A percentile compares a stretch with the other conserved stretches of the same genome.
Evolutionary conservation across 2,797 vertebrate species (phyloP).

Genomic region (Coccyzus lansbergi): DNA sequence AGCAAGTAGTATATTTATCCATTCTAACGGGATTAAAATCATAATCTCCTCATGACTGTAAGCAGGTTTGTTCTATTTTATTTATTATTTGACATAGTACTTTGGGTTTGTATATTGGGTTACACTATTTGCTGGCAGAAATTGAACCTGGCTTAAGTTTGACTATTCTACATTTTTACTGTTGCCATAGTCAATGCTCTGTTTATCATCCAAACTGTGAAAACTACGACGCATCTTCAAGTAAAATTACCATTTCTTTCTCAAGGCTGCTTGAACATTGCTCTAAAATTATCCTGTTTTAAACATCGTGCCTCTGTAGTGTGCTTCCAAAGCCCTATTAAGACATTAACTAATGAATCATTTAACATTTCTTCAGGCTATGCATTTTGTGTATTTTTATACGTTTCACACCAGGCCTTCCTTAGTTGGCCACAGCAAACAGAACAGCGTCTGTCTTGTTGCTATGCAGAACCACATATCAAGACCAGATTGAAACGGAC

Average conservation of each 20-base stretch:
- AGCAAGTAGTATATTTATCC: conserved; percentile 49
- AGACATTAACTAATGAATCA: neutral
- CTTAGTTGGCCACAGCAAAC: neutral
- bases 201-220: neutral
- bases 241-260: neutral
- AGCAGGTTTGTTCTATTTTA: conserved; percentile 46
- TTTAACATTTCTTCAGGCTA: neutral
- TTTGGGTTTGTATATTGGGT: neutral
- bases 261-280: neutral
- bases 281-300: neutral
- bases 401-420: neutral
- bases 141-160: neutral
- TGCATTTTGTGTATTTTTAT: neutral
- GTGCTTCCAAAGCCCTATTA: neutral
- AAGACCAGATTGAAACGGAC: neutral
- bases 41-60: conserved; percentile 53
- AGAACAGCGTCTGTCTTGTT: neutral
- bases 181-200: neutral
- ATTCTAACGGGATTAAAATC: conserved; percentile 48
- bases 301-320: neutral
- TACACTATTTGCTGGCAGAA: neutral
- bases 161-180: neutral
- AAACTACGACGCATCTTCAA: neutral
- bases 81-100: conserved; percentile 35
- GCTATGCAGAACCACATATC: neutral